A percentile compares a stretch with the other conserved stretches of the same genome.
Conservation (phyloP, 1,140 invertebrate species). For the Coenobita brevimanus region DNA sequence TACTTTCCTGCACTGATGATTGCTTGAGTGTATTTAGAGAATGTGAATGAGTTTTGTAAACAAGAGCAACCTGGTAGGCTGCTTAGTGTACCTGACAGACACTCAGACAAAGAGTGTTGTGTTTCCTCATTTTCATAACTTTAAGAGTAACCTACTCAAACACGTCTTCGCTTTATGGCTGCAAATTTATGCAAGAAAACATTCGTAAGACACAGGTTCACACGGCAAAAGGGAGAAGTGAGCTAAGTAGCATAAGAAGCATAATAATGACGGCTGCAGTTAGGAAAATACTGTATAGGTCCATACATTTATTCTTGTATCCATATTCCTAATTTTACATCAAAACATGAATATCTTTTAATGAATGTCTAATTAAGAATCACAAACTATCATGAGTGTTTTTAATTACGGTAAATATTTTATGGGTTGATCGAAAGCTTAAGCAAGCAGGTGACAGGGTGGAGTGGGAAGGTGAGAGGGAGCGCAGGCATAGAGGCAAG, state of each 20-base stretch:
- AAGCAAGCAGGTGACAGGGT: not conserved
- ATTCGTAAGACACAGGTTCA: too few relatives aligned
- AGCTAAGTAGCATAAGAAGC: too few relatives aligned
- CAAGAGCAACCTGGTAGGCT: not conserved
- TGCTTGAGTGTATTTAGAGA: not conserved
- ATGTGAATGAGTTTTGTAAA: not conserved
- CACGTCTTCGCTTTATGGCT: too few relatives aligned
- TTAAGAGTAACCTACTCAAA: too few relatives aligned
- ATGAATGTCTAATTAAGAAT: not conserved
- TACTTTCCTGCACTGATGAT: slow-evolving; percentile 1
- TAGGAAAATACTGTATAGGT: too few relatives aligned
- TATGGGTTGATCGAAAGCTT: not conserved
- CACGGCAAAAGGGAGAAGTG: too few relatives aligned
- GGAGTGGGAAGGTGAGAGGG: not conserved
- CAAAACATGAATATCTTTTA: not conserved
- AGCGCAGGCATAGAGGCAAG: slow-evolving; percentile 5
- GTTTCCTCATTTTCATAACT: not conserved
- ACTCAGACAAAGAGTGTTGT: not conserved
- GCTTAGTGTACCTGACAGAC: not conserved
- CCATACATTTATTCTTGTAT: too few relatives aligned
- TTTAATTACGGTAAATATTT: not conserved
- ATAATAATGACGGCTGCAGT: too few relatives aligned
- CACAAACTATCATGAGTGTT: not conserved
- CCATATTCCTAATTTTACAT: not conserved
- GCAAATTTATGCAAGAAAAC: too few relatives aligned